Evolutionary conservation across 2,888 invertebrate genomes (phyloP), one percentile per base, ranked within the genome.

Genomic region (Drosophila engyochracea): DNA sequence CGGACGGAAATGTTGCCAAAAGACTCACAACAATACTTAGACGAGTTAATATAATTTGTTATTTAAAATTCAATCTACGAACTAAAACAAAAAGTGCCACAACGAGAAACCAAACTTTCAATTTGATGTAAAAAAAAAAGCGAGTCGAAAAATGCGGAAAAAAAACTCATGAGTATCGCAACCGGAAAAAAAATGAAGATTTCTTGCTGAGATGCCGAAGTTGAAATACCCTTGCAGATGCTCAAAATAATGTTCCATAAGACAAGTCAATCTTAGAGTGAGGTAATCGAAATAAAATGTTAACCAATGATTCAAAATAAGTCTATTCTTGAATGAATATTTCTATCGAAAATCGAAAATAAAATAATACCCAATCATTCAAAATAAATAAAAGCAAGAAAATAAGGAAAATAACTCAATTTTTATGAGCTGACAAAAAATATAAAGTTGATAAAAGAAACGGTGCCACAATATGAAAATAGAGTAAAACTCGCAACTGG

Each of bases 1-100:
- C 31, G 55, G 16, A 57, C 39, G 55, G 55, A 39, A n/a, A 37
- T 35, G 49, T 44, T 35, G 62, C 53, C 58, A 63, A 74, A 73
- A 73, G 81, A 83, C 69, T 77, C 72, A 71, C 91, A 89, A 89
- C 89, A 92, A 91, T 92, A 91, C 91, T 91, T 83, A 88, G 72
- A 63, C 83, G 85, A 91, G 91, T 91, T 89, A 91, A 91, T 91
- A 89, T 92, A 91, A 92, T 92, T 92, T 90, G 91, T 91, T 92
- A 92, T 92, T 92, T 92, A 92, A 92, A 92, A 92, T 92, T 91
- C 92, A 92, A 92, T 92, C 92, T 92, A 82, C 82, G 86, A 92
- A 92, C 92, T 92, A 92, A 92, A 92, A 92, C 92, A 92, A 92
- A 91, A 92, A 91, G 91, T 90, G 81, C 83, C 81, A 82, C 63